Conservation (phyloP, 2,888 invertebrate species). For the Dorcus parallelipipedus region DNA sequence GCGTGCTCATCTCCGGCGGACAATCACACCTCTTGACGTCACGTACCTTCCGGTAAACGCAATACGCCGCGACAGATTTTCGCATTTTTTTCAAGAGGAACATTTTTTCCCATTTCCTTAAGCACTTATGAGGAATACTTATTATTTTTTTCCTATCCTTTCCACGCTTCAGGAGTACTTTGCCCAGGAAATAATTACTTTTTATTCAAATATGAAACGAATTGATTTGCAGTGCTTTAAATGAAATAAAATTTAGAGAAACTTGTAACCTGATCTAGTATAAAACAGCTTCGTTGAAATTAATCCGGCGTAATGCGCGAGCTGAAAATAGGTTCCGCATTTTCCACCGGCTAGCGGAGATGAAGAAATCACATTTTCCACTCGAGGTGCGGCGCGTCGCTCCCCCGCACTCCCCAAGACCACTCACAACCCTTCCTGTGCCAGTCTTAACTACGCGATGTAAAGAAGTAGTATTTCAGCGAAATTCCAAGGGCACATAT, state of each 20-base stretch:
- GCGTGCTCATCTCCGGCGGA: slow-evolving; percentile 45
- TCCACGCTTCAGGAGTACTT: no score
- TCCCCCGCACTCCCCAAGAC: slow-evolving; percentile 37
- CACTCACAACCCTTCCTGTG: slow-evolving; percentile 45
- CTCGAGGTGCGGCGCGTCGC: slow-evolving; percentile 39
- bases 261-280: no score
- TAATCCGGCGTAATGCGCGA: slow-evolving; percentile 16
- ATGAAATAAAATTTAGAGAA: no score
- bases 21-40: slow-evolving; percentile 44
- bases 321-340: slow-evolving; percentile 13
- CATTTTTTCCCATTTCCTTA: slow-evolving; percentile 1
- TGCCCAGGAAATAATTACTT: no score
- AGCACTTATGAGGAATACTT: not conserved
- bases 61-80: slow-evolving; percentile 4
- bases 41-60: slow-evolving; percentile 37
- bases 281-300: slow-evolving; percentile 1
- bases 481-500: slow-evolving; percentile 31
- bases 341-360: slow-evolving; percentile 30
- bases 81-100: not conserved
- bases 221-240: no score
- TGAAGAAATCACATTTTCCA: slow-evolving; percentile 52
- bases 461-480: slow-evolving; percentile 39
- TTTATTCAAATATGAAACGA: no score
- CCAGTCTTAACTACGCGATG: slow-evolving; percentile 45
- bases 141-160: no score